Base-by-base conservation (phyloP, 2,888 invertebrate genomes). In the Orgyia antiqua region DNA sequence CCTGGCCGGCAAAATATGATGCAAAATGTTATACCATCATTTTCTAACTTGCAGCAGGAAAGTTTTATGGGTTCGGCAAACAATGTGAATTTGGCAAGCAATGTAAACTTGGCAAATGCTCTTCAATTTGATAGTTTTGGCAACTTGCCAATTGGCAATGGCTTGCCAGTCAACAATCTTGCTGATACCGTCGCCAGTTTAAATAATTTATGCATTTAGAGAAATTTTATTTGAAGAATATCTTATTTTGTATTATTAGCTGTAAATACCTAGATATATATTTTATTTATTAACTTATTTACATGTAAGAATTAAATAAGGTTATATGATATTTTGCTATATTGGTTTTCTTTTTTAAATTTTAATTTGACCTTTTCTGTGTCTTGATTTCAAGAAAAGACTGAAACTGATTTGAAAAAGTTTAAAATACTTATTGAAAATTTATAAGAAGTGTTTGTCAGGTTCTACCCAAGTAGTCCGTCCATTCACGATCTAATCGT, bases 151-250 rank as follows among this genome's bases (percentile, higher is more conserved):
- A 41, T 60, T n/a, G 42, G 58, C 1, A 66, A 59, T 34, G 68
- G 68, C 1, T 38, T 67, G 38, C 69, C 69, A 45, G 50, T 68
- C 4, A 54, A 60, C 32, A 54, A 60, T 10, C 46, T 66, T n/a
- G 55, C 62, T 0, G 70, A 70, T 35, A 55, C 60, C 2, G 51
- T 66, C 0, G 51, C 58, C 0, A 39, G 59, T 5, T 29, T 71
- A 6, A 52, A 58, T 29, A 40, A 45, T 9, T 42, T 43, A 0
- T 45, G 19, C 2, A 10, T 10, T n/a, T 20, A 20, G 9, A n/a
- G n/a, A n/a, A n/a, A n/a, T n/a, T n/a, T n/a, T n/a, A n/a, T n/a
- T n/a, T 8, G 27, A 7, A 12, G 10, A 24, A 13, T 13, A 15
- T 26, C n/a, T 15, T 20, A 25, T 20, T 18, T 33, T 19, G 21